Evolutionary conservation across 2,797 vertebrate genomes (phyloP).

Genomic region (Pipistrellus pipistrellus): DNA sequence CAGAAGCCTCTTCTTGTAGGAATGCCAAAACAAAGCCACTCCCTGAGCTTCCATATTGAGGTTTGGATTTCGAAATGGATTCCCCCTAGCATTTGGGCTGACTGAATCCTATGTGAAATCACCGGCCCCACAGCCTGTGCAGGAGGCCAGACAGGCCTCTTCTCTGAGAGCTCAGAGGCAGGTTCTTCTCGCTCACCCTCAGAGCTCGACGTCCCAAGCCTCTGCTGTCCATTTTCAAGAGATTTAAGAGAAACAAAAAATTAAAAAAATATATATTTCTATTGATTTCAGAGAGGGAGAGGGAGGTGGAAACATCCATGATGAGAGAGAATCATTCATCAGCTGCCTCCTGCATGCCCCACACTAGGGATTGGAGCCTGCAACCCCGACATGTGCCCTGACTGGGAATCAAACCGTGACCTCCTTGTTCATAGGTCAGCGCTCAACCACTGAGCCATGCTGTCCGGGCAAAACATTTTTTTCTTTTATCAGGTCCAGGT

Average conservation of each 20-base stretch:
- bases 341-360: neutral
- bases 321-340: neutral
- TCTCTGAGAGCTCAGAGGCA: neutral
- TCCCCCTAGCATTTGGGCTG: slow-evolving; percentile 5
- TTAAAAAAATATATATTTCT: neutral
- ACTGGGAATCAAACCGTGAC: neutral
- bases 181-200: neutral
- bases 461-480: neutral
- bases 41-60: neutral
- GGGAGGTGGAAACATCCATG: neutral
- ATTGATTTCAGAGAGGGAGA: neutral
- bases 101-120: slow-evolving; percentile 57
- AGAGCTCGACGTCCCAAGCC: slow-evolving; percentile 18
- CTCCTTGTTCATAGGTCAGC: neutral
- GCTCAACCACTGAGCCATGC: neutral
- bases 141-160: neutral
- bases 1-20: neutral
- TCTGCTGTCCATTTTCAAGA: neutral
- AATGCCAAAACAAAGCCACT: neutral
- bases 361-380: neutral
- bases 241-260: neutral
- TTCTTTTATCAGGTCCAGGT: neutral
- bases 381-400: neutral
- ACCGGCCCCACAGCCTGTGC: neutral
- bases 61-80: slow-evolving; percentile 45